Evolutionary conservation across 2,113 vertebrate genomes (phyloP), one percentile per base, ranked within the genome.

Genomic region (Pedionomus torquatus): DNA sequence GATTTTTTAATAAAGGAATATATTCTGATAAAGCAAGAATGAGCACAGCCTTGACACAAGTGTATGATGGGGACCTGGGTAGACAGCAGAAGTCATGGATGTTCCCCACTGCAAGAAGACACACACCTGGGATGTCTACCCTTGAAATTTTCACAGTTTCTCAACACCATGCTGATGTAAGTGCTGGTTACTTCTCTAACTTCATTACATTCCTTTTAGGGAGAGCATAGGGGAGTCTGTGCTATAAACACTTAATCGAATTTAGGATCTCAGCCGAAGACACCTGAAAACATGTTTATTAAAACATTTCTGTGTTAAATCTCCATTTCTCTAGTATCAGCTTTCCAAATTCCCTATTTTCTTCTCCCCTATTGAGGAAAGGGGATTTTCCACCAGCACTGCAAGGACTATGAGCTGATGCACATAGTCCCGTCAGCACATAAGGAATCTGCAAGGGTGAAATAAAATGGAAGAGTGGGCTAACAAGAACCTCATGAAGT

Each of bases 201-300:
- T 37, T 30, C 20, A 18, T 55, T 54, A 23, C 3, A 1, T 9
- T 61, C 28, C 3, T 72, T 76, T 69, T 21, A 77, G 24, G 26
- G 21, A 79, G 0, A 7, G 8, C 26, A 2, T 5, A 65, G 24
- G 11, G 15, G 60, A 58, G 0, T 5, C 24, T 44, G 21, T 57
- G 33, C 13, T 63, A 30, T 64, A 85, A 81, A 63, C 0, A 0
- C 5, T 49, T 87, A 7, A 18, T 24, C 71, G 35, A 87, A 91
- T 6, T 51, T 35, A 35, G 11, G 23, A 21, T 64, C 41, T 76
- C 51, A 60, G 18, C 7, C 4, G 18, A 66, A 82, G 10, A 46
- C 17, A 80, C 24, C 3, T 8, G 7, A n/a, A 71, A 91, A 72
- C 0, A 0, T 39, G 10, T 37, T 91, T 78, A 16, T 26, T 35